phyloP scores from a whole-genome alignment of 2,888 invertebrate species.

The Ormyrus pomaceus region DNA sequence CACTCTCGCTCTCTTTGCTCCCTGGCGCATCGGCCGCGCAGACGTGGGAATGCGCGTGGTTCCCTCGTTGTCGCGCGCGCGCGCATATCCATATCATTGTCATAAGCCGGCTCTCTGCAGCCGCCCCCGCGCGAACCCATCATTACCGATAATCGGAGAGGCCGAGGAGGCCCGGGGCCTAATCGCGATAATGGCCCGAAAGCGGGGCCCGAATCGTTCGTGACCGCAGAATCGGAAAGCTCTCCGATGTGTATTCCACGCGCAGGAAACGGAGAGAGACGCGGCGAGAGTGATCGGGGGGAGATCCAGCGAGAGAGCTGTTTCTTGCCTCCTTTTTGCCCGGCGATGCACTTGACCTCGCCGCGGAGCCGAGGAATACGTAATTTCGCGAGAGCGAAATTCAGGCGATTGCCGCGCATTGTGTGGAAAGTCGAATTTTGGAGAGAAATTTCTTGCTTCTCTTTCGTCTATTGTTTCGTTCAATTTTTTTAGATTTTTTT shows the following conservation, averaged over 20 bases:
- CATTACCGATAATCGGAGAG: constrained; percentile 72
- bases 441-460: no score
- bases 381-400: constrained; percentile 2
- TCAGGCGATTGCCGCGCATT: no score
- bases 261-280: neutral
- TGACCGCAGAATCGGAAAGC: constrained; percentile 72
- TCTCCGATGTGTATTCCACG: neutral
- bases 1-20: constrained; percentile 54
- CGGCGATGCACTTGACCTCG: neutral
- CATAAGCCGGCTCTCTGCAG: constrained; percentile 56
- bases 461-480: no score
- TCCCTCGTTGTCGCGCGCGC: constrained; percentile 48
- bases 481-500: no score
- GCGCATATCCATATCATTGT: constrained; percentile 70
- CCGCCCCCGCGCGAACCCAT: constrained; percentile 64
- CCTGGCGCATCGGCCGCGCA: neutral
- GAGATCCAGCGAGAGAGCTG: constrained; percentile 4
- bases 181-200: constrained; percentile 72
- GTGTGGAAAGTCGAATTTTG: no score
- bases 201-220: constrained; percentile 65
- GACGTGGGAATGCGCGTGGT: constrained; percentile 42
- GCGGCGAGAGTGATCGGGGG: neutral
- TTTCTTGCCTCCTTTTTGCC: neutral
- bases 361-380: constrained; percentile 10
- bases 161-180: constrained; percentile 66